Percentiles rank a stretch among this genome's conserved stretches.
Evolutionary conservation across 2,797 vertebrate species (phyloP).

Genomic region (Phalanger gymnotis): DNA sequence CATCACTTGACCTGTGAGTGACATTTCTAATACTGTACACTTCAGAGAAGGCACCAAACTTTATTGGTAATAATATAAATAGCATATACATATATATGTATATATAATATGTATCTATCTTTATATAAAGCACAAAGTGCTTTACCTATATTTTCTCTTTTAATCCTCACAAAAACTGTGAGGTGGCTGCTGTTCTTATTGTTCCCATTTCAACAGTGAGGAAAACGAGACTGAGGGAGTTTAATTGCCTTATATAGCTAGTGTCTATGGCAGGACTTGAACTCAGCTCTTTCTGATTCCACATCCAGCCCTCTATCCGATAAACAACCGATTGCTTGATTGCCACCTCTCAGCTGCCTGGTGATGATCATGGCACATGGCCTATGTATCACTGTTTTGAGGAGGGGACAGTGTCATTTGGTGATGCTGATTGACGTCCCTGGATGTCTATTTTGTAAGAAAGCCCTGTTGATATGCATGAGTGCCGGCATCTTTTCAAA

Average conservation of each 20-base stretch:
- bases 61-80: neutral
- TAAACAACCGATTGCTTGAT: neutral
- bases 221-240: neutral
- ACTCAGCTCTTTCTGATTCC: neutral
- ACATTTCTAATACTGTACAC: neutral
- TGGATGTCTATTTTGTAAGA: neutral
- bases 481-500: neutral
- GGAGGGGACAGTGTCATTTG: neutral
- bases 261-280: neutral
- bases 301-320: neutral
- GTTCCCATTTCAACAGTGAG: neutral
- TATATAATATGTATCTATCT: too few species aligned
- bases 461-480: neutral
- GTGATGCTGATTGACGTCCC: neutral
- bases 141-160: neutral
- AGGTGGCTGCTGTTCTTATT: neutral
- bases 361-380: neutral
- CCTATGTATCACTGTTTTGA: neutral
- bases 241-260: neutral
- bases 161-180: neutral
- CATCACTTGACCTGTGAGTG: neutral
- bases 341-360: neutral
- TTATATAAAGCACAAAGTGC: too few species aligned
- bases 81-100: neutral
- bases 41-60: neutral